Conservation (phyloP, 2,888 invertebrate species). For the Himalopsyche japonica region DNA sequence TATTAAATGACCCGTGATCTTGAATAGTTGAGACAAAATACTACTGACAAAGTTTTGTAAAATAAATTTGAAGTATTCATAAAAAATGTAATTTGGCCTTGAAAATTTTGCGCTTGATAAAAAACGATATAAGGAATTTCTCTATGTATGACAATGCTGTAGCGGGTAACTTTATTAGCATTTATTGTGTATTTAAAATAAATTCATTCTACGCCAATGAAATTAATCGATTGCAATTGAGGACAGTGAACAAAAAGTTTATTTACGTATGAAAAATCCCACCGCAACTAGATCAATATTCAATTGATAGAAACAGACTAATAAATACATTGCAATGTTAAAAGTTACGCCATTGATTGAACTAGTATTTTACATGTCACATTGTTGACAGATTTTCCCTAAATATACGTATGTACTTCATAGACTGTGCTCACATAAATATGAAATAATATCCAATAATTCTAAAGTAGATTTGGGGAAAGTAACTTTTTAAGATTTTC, state of each 20-base stretch:
- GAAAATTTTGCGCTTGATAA: no score
- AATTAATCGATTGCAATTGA: not conserved
- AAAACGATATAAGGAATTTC: no score
- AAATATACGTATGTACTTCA: no score
- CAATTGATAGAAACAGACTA: not conserved
- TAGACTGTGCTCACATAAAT: no score
- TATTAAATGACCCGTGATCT: no score
- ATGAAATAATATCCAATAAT: not conserved
- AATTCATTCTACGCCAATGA: not conserved
- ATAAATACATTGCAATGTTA: not conserved
- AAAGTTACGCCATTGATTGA: not conserved
- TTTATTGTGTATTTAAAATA: not conserved
- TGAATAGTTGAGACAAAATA: no score
- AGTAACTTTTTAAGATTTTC: not conserved
- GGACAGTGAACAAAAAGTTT: not conserved
- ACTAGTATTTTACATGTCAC: not conserved
- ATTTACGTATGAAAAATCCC: not conserved
- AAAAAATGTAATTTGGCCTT: no score
- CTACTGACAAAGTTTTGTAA: no score
- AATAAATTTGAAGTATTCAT: no score
- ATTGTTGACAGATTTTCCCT: not conserved
- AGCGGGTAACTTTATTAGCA: no score
- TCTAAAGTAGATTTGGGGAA: not conserved
- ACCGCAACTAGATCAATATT: not conserved
- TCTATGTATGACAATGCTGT: no score